Evolutionary conservation across 2,113 vertebrate genomes (phyloP).

Genomic region (Eulemur rufifrons): DNA sequence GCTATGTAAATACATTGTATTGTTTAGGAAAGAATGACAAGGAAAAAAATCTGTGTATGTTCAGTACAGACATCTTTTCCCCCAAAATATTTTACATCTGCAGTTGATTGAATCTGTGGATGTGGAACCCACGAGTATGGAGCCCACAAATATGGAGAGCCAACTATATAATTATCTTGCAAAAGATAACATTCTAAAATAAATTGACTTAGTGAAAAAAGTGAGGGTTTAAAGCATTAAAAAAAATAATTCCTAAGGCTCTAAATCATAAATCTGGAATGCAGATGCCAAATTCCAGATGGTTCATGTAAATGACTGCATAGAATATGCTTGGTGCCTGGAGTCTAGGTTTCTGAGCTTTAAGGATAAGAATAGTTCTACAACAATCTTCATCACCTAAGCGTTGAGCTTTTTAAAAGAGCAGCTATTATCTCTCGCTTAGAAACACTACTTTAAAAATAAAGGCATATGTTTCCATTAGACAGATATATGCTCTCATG

Average conservation of each 20-base stretch:
- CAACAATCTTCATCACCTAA: neutral
- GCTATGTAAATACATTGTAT: neutral
- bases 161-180: neutral
- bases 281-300: conserved; percentile 43
- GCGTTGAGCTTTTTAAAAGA: neutral
- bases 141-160: neutral
- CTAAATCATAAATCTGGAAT: conserved; percentile 38
- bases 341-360: neutral
- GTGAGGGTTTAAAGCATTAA: neutral
- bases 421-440: neutral
- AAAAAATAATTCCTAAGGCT: neutral
- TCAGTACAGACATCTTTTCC: neutral
- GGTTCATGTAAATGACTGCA: neutral
- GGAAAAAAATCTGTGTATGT: neutral
- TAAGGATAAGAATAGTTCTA: neutral
- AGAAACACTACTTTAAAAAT: conserved; percentile 37
- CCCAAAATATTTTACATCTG: neutral
- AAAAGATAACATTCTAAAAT: conserved; percentile 21
- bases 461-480: conserved; percentile 2
- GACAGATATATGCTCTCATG: neutral
- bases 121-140: neutral
- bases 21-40: neutral
- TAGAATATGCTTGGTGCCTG: neutral
- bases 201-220: neutral
- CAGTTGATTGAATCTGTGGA: neutral